phyloP scores from a whole-genome alignment of 1,140 invertebrate species.

The Arctopsyche grandis region DNA sequence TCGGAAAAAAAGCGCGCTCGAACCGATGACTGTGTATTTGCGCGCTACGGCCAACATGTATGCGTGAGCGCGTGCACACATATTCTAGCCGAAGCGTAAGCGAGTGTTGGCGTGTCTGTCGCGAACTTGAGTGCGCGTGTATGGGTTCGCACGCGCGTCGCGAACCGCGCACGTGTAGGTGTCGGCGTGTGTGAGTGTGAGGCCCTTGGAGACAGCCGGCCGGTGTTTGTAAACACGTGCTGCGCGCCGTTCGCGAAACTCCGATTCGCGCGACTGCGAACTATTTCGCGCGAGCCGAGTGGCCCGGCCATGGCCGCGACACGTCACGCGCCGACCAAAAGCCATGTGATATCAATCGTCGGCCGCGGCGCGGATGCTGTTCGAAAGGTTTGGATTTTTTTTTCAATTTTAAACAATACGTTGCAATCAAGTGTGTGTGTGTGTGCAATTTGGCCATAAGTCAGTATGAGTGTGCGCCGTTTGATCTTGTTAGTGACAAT shows the following conservation, averaged over 20 bases:
- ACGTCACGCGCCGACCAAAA: slow-evolving; percentile 8
- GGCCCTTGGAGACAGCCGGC: slow-evolving; percentile 22
- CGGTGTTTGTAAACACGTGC: slow-evolving; percentile 54
- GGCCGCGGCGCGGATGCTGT: background rate
- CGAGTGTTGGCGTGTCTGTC: background rate
- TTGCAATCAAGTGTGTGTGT: too few relatives aligned
- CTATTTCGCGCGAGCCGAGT: slow-evolving; percentile 18
- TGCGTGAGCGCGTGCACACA: background rate
- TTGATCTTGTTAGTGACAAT: too few relatives aligned
- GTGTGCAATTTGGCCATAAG: too few relatives aligned
- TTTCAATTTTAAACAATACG: too few relatives aligned
- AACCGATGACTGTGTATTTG: background rate
- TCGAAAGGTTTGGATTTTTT: background rate
- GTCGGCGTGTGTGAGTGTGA: background rate
- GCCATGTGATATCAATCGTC: background rate
- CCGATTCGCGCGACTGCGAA: slow-evolving; percentile 25
- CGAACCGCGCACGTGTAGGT: background rate
- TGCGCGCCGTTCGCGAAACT: slow-evolving; percentile 32
- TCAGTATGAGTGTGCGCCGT: too few relatives aligned
- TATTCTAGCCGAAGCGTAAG: background rate
- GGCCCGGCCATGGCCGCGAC: slow-evolving; percentile 19
- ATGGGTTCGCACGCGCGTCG: background rate
- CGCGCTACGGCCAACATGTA: background rate
- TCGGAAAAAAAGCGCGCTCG: background rate
- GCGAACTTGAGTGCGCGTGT: background rate